Evolutionary conservation across 2,113 vertebrate species (phyloP).

Genomic region (Murina feae): DNA sequence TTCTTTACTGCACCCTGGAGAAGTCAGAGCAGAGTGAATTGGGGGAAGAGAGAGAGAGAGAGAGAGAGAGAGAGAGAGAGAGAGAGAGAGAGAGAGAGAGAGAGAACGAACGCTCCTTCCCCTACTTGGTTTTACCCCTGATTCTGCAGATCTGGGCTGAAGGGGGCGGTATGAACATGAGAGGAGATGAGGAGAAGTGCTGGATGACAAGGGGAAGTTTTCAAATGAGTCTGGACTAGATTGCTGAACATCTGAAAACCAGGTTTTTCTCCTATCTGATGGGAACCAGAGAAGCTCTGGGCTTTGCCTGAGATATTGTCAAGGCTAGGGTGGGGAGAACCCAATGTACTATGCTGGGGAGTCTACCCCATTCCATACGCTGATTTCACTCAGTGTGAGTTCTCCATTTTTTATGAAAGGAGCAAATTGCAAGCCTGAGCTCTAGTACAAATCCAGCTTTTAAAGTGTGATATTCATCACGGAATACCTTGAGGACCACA

Average conservation of each 20-base stretch:
- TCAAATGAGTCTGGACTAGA: not conserved
- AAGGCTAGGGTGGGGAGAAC: not conserved
- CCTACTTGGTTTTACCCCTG: not conserved
- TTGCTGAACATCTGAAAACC: not conserved
- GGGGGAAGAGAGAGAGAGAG: not conserved
- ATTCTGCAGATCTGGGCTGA: not conserved
- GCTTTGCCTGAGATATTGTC: not conserved
- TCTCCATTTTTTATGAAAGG: not conserved
- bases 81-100: accelerated
- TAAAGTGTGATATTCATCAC: not conserved
- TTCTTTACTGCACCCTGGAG: not conserved
- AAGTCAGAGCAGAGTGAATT: not conserved
- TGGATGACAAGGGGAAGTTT: not conserved
- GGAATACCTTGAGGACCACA: not conserved
- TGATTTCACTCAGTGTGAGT: not conserved
- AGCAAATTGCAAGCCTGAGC: not conserved
- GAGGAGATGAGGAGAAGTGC: not conserved
- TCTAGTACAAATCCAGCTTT: not conserved
- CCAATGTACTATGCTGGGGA: accelerated
- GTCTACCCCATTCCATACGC: not conserved
- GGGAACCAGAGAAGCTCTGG: not conserved
- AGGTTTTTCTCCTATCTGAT: not conserved
- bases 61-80: accelerated
- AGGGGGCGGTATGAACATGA: not conserved
- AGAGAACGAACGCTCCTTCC: too few relatives aligned